Evolutionary conservation across 2,113 vertebrate genomes (phyloP).

Genomic region (Mesocricetus auratus): DNA sequence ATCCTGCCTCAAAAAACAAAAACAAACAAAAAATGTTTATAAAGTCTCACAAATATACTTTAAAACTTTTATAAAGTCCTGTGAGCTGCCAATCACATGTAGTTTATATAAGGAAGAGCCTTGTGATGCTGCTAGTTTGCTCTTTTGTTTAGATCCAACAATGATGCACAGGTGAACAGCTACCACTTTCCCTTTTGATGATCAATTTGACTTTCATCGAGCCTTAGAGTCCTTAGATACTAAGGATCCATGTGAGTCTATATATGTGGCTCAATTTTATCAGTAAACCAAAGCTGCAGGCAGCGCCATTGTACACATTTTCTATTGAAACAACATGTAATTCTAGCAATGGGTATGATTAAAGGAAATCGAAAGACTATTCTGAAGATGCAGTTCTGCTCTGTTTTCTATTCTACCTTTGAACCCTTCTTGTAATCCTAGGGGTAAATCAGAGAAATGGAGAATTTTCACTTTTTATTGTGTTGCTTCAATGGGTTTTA

Average conservation of each 20-base stretch:
- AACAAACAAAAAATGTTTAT: neutral
- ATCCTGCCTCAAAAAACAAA: too few species aligned
- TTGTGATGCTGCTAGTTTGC: neutral
- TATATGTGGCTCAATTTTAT: neutral
- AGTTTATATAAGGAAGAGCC: neutral
- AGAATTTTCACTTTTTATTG: neutral
- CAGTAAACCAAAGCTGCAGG: neutral
- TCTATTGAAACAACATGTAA: neutral
- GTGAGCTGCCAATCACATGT: neutral
- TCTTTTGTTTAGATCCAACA: neutral
- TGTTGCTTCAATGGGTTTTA: constrained; percentile 28
- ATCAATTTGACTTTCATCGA: neutral
- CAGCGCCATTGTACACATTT: neutral
- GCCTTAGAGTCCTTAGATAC: neutral
- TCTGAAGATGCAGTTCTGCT: constrained; percentile 2
- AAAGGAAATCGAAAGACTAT: neutral
- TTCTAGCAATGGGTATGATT: neutral
- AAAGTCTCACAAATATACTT: neutral
- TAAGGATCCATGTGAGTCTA: neutral
- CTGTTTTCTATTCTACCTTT: neutral
- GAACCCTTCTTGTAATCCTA: neutral
- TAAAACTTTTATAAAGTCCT: neutral
- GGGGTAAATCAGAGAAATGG: neutral
- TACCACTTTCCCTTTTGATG: neutral
- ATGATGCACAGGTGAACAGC: neutral